These are phyloP conservation scores for Eretmocerus hayati DNA, from an alignment of 2,888 invertebrate genomes.

Conservation along the genomic window DNA sequence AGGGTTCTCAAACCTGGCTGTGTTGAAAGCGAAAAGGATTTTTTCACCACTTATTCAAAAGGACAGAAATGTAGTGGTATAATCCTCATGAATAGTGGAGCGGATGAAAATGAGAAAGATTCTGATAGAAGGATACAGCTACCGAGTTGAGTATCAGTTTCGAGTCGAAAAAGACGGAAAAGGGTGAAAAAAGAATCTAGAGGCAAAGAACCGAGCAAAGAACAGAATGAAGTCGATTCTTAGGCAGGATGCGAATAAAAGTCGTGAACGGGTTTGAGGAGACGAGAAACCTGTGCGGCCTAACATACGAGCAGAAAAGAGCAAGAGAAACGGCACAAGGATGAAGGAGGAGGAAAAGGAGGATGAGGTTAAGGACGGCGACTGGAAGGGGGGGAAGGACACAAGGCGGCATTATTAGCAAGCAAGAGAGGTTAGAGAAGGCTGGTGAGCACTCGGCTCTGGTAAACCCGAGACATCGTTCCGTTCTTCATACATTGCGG, in stretches of 20 bases:
- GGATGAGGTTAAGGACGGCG: not conserved
- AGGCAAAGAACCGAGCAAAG: constrained; percentile 11
- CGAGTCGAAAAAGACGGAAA: not conserved
- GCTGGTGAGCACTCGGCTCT: constrained; percentile 1
- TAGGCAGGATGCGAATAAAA: constrained; percentile 6
- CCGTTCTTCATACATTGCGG: too few relatives aligned
- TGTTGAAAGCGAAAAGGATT: too few relatives aligned
- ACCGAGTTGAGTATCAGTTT: not conserved
- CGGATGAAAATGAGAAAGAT: not conserved
- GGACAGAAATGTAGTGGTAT: too few relatives aligned
- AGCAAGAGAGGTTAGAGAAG: constrained; percentile 1
- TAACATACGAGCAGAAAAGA: not conserved
- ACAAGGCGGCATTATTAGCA: constrained; percentile 2
- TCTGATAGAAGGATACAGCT: not conserved
- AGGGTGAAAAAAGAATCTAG: constrained; percentile 3
- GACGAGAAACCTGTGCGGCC: constrained; percentile 3
- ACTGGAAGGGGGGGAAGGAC: constrained; percentile 7
- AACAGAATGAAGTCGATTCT: constrained; percentile 12
- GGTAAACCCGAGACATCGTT: too few relatives aligned
- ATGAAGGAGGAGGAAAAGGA: not conserved
- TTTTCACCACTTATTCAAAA: too few relatives aligned
- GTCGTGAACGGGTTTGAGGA: constrained; percentile 11
- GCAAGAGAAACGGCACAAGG: constrained; percentile 6
- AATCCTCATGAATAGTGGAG: too few relatives aligned
- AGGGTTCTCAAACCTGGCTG: too few relatives aligned